Conservation (phyloP, 1,140 invertebrate genomes). For the Musca vetustissima region DNA sequence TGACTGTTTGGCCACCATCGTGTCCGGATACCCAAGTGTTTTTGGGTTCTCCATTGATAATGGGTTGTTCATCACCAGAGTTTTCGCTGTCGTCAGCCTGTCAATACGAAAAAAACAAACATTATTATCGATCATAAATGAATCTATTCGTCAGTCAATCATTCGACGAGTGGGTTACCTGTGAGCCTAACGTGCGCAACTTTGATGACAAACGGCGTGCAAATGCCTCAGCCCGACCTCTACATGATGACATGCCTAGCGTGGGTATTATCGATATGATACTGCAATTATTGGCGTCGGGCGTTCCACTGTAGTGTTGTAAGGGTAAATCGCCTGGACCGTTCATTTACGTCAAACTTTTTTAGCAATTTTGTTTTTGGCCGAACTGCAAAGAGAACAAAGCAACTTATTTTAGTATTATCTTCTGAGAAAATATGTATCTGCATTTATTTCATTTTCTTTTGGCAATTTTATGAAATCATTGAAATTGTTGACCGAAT, state of each 20-base stretch:
- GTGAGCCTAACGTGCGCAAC: constrained; percentile 66
- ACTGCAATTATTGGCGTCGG: constrained; percentile 51
- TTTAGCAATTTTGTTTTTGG: constrained; percentile 13
- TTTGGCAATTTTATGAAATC: too few relatives aligned
- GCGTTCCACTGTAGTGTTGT: constrained; percentile 42
- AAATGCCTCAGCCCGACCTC: constrained; percentile 76
- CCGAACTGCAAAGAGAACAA: constrained; percentile 17
- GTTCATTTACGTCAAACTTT: constrained; percentile 52
- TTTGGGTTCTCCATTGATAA: constrained; percentile 45
- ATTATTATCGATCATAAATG: neutral
- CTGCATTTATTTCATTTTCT: too few relatives aligned
- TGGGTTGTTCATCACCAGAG: constrained; percentile 49
- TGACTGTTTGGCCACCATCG: constrained; percentile 48
- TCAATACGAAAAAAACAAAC: neutral
- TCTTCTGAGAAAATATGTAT: too few relatives aligned
- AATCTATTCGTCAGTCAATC: too few relatives aligned
- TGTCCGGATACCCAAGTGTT: constrained; percentile 49
- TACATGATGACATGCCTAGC: constrained; percentile 70
- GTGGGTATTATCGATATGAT: constrained; percentile 51
- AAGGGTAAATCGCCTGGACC: constrained; percentile 50
- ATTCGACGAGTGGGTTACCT: too few relatives aligned
- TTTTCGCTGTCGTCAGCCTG: constrained; percentile 45
- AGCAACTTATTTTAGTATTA: neutral
- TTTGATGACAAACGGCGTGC: constrained; percentile 73
- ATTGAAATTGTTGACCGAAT: too few relatives aligned